Percentiles rank a stretch among this genome's conserved stretches.
Evolutionary conservation across 1,140 invertebrate genomes (phyloP).

Genomic region (Diabrotica virgifera): DNA sequence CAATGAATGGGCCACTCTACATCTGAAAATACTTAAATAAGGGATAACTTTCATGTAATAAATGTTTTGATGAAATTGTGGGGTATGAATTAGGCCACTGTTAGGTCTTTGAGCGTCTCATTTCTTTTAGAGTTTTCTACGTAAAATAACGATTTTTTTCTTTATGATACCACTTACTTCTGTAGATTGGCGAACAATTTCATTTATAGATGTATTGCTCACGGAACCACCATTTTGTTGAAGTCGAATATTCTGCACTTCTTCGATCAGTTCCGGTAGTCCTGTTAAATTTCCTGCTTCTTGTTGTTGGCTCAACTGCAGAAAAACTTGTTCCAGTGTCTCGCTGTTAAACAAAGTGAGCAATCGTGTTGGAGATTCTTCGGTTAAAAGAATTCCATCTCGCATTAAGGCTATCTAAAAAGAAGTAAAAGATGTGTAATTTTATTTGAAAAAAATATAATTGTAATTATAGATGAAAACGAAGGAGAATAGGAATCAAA

Average conservation of each 20-base stretch:
- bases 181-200: conserved; percentile 27
- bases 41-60: too few species aligned
- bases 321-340: conserved; percentile 71
- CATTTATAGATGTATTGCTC: conserved; percentile 25
- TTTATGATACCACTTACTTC: conserved; percentile 30
- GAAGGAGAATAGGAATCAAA: too few species aligned
- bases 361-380: conserved; percentile 72
- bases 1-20: too few species aligned
- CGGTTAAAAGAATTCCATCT: conserved; percentile 78
- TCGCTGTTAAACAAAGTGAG: conserved; percentile 61
- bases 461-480: too few species aligned
- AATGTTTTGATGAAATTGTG: too few species aligned
- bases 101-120: too few species aligned
- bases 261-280: too few species aligned
- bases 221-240: conserved; percentile 16
- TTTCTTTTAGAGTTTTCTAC: background rate
- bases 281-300: conserved; percentile 41
- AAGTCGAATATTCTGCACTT: background rate
- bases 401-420: conserved; percentile 84
- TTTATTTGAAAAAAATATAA: too few species aligned
- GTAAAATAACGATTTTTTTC: background rate
- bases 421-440: background rate
- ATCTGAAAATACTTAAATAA: too few species aligned
- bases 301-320: conserved; percentile 65
- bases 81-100: too few species aligned